Evolutionary conservation across 2,113 vertebrate genomes (phyloP), one percentile per base, ranked within the genome.

Genomic region (Numida meleagris): DNA sequence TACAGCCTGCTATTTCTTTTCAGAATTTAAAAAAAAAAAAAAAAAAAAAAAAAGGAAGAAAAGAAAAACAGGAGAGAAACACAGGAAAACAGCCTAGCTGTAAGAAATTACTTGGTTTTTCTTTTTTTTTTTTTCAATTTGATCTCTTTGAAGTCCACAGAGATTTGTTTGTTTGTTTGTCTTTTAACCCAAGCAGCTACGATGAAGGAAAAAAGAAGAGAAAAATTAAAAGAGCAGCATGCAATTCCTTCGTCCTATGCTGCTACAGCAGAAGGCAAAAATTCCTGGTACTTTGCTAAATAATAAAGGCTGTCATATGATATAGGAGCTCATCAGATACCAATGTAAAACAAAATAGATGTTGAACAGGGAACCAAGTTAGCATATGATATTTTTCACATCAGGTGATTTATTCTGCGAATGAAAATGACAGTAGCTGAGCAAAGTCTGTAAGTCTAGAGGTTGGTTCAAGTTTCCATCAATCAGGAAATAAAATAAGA

Each of bases 1-100:
- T 98, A 97, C 97, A 98, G 98, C 98, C 98, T 98, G 98, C 98
- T 98, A 98, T 98, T 98, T 98, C 97, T 98, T 98, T 98, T 97
- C 98, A 98, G 98, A 98, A 98, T 97, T 97, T 89, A 98, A 98
- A 65, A 94, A 90, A 94, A 93, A 72, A 82, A 86, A 68, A 74
- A 63, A 31, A 16, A 53, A 29, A 29, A 53, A 53, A 55, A 31
- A 31, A 43, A 10, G 14, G 40, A 79, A 86, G 43, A 95, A 85
- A 96, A 94, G 93, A 91, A 97, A 98, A 96, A 96, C 97, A 98
- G 98, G 75, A 92, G 90, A 94, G 88, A 92, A 95, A 72, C 83
- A 94, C 82, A 95, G 96, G 94, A 96, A 96, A 97, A 96, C 88
- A 97, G 95, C 82, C 94, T 83, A 95, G 92, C 90, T 95, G 84